Evolutionary conservation across 2,888 invertebrate genomes (phyloP).

Genomic region (Athripsodes cinereus): DNA sequence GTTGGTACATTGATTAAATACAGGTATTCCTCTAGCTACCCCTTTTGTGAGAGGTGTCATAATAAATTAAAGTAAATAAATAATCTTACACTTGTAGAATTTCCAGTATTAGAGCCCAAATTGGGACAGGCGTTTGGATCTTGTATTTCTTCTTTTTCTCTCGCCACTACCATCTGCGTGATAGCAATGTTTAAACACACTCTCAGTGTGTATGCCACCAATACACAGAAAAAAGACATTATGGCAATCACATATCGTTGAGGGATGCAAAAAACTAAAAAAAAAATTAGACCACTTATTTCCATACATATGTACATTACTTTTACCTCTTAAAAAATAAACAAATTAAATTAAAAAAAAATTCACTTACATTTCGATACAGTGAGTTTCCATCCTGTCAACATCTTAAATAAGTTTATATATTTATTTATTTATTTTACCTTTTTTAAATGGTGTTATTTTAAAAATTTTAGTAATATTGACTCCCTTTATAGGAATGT

Average conservation of each 20-base stretch:
- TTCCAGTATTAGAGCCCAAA: constrained; percentile 25
- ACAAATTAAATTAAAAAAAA: background rate
- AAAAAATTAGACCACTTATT: too few species aligned
- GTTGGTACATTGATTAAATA: too few species aligned
- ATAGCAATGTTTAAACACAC: constrained; percentile 63
- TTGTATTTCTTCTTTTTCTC: constrained; percentile 28
- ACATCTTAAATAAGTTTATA: constrained; percentile 30
- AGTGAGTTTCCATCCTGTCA: constrained; percentile 40
- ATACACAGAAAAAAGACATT: constrained; percentile 69
- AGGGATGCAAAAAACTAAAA: constrained; percentile 54
- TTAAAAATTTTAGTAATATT: too few species aligned
- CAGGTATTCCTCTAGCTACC: too few species aligned
- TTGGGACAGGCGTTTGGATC: constrained; percentile 50
- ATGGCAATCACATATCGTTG: constrained; percentile 66
- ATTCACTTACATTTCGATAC: constrained; percentile 39
- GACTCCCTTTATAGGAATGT: too few species aligned
- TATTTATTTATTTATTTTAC: background rate
- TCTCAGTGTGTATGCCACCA: constrained; percentile 72
- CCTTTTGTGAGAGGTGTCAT: too few species aligned
- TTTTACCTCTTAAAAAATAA: too few species aligned
- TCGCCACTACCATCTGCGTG: constrained; percentile 22
- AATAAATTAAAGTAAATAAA: too few species aligned
- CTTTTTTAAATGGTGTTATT: background rate
- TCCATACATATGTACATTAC: too few species aligned
- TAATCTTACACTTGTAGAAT: constrained; percentile 5